phyloP scores from a whole-genome alignment of 2,888 invertebrate genomes.

The Orthosia incerta region DNA sequence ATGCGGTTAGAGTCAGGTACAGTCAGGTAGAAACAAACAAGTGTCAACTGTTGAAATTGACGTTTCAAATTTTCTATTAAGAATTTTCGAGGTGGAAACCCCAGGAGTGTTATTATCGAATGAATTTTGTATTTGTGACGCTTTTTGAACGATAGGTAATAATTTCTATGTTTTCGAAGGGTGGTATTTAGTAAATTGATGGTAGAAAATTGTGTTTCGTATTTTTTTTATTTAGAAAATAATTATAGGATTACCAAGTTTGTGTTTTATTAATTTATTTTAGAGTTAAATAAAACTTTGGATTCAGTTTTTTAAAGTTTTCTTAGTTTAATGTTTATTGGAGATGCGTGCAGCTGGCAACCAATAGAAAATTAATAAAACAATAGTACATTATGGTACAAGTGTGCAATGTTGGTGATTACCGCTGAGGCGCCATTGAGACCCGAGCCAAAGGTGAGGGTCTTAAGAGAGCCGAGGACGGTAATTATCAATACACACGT shows the following conservation, averaged over 20 bases:
- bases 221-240: slow-evolving; percentile 7
- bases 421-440: too few relatives aligned
- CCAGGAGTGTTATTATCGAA: slow-evolving; percentile 59
- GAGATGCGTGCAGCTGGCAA: slow-evolving; percentile 6
- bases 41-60: slow-evolving; percentile 51
- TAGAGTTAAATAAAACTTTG: slow-evolving; percentile 1
- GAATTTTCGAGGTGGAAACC: slow-evolving; percentile 32
- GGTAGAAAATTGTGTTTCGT: slow-evolving; percentile 10
- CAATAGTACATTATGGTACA: too few relatives aligned
- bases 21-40: slow-evolving; percentile 23
- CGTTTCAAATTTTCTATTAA: slow-evolving; percentile 50
- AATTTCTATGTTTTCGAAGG: slow-evolving; percentile 16
- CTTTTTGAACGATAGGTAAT: slow-evolving; percentile 18
- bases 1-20: slow-evolving; percentile 47
- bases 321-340: slow-evolving; percentile 9
- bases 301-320: slow-evolving; percentile 28
- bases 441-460: too few relatives aligned
- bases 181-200: slow-evolving; percentile 14
- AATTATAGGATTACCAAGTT: slow-evolving; percentile 16
- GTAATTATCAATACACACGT: too few relatives aligned
- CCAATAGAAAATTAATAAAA: slow-evolving; percentile 10
- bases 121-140: slow-evolving; percentile 56
- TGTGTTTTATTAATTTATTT: slow-evolving; percentile 5
- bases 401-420: too few relatives aligned
- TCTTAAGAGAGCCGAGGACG: too few relatives aligned